These are phyloP conservation scores for Drosophila atripex DNA, from an alignment of 2,888 invertebrate genomes.

Conservation along the genomic window DNA sequence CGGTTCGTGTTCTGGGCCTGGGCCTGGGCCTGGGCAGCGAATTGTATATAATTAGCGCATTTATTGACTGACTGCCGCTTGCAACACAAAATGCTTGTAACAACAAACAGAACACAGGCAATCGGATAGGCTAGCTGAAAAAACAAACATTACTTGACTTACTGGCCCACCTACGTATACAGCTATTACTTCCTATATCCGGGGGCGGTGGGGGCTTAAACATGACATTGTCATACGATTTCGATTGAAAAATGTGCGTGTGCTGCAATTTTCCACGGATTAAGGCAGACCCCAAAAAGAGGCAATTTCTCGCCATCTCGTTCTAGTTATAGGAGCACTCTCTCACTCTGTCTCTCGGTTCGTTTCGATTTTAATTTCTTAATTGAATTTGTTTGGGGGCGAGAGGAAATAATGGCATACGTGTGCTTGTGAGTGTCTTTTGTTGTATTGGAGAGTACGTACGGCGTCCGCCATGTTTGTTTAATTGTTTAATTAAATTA, in stretches of 20 bases:
- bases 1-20: conserved; percentile 39
- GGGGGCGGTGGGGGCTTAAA: too few species aligned
- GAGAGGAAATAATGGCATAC: conserved; percentile 17
- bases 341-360: conserved; percentile 16
- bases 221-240: conserved; percentile 38
- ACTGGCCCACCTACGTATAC: conserved; percentile 17
- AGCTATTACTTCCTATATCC: conserved; percentile 12
- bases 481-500: conserved; percentile 82
- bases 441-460: conserved; percentile 17
- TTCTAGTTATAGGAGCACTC: background rate
- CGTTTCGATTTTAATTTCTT: conserved; percentile 56
- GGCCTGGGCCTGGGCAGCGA: conserved; percentile 48
- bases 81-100: conserved; percentile 34
- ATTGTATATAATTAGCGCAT: conserved; percentile 72
- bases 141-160: conserved; percentile 38
- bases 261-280: conserved; percentile 54
- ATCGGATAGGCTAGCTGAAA: conserved; percentile 2
- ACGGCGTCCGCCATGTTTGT: conserved; percentile 61
- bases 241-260: conserved; percentile 67
- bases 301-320: conserved; percentile 1
- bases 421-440: conserved; percentile 4
- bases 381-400: conserved; percentile 74
- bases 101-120: conserved; percentile 30
- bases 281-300: conserved; percentile 20
- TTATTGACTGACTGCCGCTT: conserved; percentile 67